Evolutionary conservation across 2,888 invertebrate species (phyloP), one percentile per base, ranked within the genome.

Genomic region (Ophion slaviceki): DNA sequence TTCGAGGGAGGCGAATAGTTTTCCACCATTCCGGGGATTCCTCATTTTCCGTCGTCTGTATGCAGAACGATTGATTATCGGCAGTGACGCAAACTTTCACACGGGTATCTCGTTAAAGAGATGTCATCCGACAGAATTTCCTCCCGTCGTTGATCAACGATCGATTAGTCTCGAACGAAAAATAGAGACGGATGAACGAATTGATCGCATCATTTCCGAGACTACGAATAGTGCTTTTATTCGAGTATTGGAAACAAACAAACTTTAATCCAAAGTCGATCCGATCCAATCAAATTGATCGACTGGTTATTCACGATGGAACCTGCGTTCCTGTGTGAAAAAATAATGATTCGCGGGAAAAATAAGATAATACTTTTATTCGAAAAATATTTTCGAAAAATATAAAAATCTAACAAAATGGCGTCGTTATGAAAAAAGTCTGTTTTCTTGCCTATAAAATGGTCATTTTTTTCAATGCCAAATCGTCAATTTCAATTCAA

Each of bases 41-140:
- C 79, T 79, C 79, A 75, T 85, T 82, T 82, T 74, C 79, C 75
- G 4, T 17, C 79, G 57, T 78, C 62, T 75, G 24, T 57, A 32
- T 72, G 32, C 72, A 62, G 24, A 24, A 47, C 40, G 53, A 76
- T 85, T 74, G 76, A 82, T 82, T 82, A 85, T 85, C 76, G 36
- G 40, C 11, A 45, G 72, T 14, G 76, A 77, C 82, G 53, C 53
- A 79, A 80, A 85, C 57, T 82, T 82, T 80, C 53, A 80, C 82
- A 67, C 75, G 72, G 66, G 10, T 68, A 40, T 57, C 75, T 64
- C 40, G 7, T 20, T 62, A 78, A 5, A 20, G 53, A 32, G 64
- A 75, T 79, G 72, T 66, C 64, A 62, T 85, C 70, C 24, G 68
- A 70, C 45, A 14, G 24, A 67, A 32, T 36, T 14, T 47, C 70